Evolutionary conservation across 2,797 vertebrate species (phyloP).

Genomic region (Enteromius fasciolatus): DNA sequence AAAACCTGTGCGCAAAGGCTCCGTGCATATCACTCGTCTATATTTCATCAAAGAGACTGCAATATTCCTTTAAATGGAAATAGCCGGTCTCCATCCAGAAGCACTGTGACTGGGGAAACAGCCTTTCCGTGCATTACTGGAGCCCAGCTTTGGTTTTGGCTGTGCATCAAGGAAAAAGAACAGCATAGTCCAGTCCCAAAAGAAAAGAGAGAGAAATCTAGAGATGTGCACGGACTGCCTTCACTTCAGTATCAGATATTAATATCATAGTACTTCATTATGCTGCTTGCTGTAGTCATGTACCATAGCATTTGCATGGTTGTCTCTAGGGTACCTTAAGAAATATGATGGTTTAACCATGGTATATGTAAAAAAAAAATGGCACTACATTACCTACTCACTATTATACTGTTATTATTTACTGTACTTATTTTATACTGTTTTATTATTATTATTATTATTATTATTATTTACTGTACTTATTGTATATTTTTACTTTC

Average conservation of each 20-base stretch:
- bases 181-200: constrained; percentile 5
- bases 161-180: constrained; percentile 74
- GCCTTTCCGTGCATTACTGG: constrained; percentile 70
- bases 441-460: no score
- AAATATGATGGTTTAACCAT: background rate
- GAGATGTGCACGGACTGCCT: background rate
- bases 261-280: no score
- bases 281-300: background rate
- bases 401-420: no score
- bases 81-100: constrained; percentile 56
- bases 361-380: background rate
- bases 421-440: no score
- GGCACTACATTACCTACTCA: background rate
- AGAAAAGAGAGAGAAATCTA: background rate
- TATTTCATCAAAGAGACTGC: constrained; percentile 74
- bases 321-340: background rate
- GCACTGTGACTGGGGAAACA: constrained; percentile 48
- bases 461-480: no score
- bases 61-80: constrained; percentile 77
- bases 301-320: background rate
- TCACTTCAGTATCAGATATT: background rate
- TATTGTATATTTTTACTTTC: no score
- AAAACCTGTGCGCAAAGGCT: constrained; percentile 57
- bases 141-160: constrained; percentile 66
- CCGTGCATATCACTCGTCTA: constrained; percentile 58